A percentile compares a stretch with the other conserved stretches of the same genome.
phyloP scores from a whole-genome alignment of 2,888 invertebrate genomes.

The Isotomurus palustris region DNA sequence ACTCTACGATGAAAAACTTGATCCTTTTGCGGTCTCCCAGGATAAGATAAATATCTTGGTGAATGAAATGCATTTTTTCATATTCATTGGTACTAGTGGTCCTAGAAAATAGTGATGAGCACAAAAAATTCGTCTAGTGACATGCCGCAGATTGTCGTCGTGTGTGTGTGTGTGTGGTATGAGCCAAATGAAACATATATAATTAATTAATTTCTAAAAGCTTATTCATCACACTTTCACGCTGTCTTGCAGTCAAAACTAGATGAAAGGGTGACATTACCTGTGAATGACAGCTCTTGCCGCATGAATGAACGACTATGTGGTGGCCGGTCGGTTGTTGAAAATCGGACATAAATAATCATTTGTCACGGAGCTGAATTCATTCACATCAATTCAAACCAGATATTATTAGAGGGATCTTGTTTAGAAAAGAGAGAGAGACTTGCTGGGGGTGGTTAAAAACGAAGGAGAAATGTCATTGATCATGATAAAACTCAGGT shows the following conservation, averaged over 20 bases:
- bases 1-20: no score
- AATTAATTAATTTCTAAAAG: conserved; percentile 6
- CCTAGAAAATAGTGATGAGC: no score
- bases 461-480: no score
- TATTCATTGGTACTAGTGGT: no score
- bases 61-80: no score
- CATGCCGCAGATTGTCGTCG: not conserved
- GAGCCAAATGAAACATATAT: not conserved
- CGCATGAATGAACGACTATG: conserved; percentile 3
- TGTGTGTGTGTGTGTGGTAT: conserved; percentile 3
- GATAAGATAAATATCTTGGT: no score
- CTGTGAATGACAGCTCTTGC: conserved; percentile 10
- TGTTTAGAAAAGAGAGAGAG: no score
- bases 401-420: no score
- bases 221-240: not conserved
- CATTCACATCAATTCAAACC: conserved; percentile 8
- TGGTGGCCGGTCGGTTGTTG: conserved; percentile 11
- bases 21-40: no score
- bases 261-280: conserved; percentile 10
- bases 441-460: no score
- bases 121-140: no score
- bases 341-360: conserved; percentile 14
- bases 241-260: not conserved
- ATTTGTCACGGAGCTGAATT: conserved; percentile 10
- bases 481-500: no score